Conservation (phyloP, 2,888 invertebrate species). For the Pammene fasciana region DNA sequence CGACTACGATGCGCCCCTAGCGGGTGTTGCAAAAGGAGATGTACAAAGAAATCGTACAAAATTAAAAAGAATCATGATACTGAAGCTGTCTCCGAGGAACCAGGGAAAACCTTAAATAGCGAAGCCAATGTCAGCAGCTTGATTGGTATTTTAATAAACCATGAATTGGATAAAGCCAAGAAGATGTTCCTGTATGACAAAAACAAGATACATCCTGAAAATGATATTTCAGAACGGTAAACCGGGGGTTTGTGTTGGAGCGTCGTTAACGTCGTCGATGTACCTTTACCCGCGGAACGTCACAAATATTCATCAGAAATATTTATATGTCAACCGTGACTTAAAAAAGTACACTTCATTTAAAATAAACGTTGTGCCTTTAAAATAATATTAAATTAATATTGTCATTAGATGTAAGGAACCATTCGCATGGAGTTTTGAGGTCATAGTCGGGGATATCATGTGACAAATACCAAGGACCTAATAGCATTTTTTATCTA, state of each 20-base stretch:
- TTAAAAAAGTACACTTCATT: no score
- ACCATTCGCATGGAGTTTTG: no score
- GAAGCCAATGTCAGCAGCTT: constrained; percentile 60
- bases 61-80: constrained; percentile 44
- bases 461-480: not conserved
- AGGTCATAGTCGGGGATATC: not conserved
- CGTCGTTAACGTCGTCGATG: no score
- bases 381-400: not conserved
- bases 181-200: constrained; percentile 66
- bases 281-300: no score
- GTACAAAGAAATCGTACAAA: constrained; percentile 53
- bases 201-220: constrained; percentile 73
- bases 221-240: constrained; percentile 44
- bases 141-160: constrained; percentile 65
- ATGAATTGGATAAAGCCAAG: constrained; percentile 67
- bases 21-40: constrained; percentile 50
- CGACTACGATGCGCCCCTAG: constrained; percentile 44
- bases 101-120: constrained; percentile 42
- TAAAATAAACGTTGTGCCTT: constrained; percentile 23
- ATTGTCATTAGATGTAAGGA: no score
- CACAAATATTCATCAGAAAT: not conserved
- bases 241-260: no score
- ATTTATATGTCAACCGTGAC: not conserved
- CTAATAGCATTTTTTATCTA: not conserved
- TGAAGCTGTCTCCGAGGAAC: constrained; percentile 32